These are phyloP conservation scores for Stegana nigrithorax DNA, from an alignment of 2,888 invertebrate species.

Conservation along the genomic window DNA sequence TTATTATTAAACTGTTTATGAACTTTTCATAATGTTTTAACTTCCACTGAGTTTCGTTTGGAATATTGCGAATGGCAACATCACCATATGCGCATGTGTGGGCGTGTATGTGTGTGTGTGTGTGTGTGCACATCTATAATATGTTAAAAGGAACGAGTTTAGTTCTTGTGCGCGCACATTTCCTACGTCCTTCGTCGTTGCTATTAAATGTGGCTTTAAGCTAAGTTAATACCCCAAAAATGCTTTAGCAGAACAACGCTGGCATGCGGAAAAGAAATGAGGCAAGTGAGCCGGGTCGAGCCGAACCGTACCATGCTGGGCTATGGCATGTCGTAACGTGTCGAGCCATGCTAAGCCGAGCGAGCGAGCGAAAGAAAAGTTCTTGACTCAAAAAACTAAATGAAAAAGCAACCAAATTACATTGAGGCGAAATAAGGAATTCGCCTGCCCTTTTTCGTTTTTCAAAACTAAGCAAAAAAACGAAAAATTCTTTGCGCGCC, in stretches of 20 bases:
- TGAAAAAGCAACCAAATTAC: too few species aligned
- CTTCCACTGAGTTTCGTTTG: conserved; percentile 14
- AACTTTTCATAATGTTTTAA: too few species aligned
- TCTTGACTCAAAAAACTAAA: too few species aligned
- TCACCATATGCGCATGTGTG: not conserved
- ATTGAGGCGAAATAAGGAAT: conserved; percentile 26
- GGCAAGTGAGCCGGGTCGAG: not conserved
- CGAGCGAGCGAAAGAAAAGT: too few species aligned
- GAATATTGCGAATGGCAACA: conserved; percentile 4
- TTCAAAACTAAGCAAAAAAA: conserved; percentile 21
- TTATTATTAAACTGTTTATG: not conserved
- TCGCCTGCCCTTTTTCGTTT: not conserved
- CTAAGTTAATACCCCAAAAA: conserved; percentile 25
- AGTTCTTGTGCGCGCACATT: not conserved
- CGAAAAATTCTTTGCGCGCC: conserved; percentile 14
- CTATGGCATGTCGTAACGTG: too few species aligned
- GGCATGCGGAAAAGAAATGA: conserved; percentile 9
- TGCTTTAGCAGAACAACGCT: conserved; percentile 12
- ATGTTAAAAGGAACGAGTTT: too few species aligned
- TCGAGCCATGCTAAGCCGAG: too few species aligned
- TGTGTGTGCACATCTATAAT: not conserved
- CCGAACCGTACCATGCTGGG: too few species aligned
- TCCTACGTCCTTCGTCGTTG: not conserved
- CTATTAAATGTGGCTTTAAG: conserved; percentile 31
- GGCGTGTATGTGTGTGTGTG: not conserved